A percentile compares a stretch with the other conserved stretches of the same genome.
These are phyloP conservation scores for Myotis pilosus DNA, from an alignment of 2,797 vertebrate genomes.

Conservation along the genomic window DNA sequence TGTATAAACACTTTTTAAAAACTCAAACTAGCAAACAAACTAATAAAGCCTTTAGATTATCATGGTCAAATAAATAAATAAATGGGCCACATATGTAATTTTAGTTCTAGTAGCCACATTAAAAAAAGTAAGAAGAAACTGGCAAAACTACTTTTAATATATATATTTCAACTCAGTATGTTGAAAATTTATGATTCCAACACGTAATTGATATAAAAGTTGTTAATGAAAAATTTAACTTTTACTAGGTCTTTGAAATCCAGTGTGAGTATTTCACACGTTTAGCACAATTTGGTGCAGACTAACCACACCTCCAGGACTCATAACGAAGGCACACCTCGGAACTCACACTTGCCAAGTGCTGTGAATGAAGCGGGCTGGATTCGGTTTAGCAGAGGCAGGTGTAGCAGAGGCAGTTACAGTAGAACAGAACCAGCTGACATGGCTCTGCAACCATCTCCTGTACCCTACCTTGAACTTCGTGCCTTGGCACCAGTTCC, in stretches of 20 bases:
- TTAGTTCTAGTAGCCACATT: background rate
- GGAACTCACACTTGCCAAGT: background rate
- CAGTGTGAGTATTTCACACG: background rate
- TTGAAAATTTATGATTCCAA: background rate
- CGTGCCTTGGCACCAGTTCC: background rate
- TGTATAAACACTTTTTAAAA: background rate
- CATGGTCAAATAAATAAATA: background rate
- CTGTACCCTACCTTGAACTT: background rate
- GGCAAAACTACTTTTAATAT: background rate
- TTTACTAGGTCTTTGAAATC: constrained; percentile 9
- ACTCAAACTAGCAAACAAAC: background rate
- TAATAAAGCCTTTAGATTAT: background rate
- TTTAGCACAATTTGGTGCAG: background rate
- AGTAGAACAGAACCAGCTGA: background rate
- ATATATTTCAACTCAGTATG: background rate
- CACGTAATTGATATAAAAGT: background rate
- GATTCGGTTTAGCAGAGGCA: background rate
- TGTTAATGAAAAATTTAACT: background rate
- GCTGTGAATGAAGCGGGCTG: background rate
- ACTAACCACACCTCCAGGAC: background rate
- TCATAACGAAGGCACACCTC: background rate
- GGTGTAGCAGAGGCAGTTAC: background rate
- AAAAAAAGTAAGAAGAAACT: background rate
- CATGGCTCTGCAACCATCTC: background rate
- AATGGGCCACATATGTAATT: background rate